Evolutionary conservation across 2,113 vertebrate genomes (phyloP).

Genomic region (Ophthalmolycus amberensis): DNA sequence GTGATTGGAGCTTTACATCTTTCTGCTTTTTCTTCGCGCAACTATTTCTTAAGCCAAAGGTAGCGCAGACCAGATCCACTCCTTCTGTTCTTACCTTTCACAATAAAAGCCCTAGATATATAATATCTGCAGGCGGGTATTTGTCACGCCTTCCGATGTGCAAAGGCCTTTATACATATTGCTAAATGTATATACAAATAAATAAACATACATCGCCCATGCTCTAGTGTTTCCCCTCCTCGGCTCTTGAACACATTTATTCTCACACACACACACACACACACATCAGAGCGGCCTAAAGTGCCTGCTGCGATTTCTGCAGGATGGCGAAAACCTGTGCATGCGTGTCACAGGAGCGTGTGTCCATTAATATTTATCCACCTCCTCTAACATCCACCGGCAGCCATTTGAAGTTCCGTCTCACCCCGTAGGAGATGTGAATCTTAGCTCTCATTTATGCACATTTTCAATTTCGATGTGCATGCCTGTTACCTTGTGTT

Average conservation of each 20-base stretch:
- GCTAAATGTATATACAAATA: not conserved
- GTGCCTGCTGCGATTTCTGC: slow-evolving; percentile 37
- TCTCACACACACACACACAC: not conserved
- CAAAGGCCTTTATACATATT: slow-evolving; percentile 2
- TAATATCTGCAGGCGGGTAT: not conserved
- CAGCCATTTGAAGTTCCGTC: not conserved
- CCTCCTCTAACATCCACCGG: slow-evolving; percentile 1
- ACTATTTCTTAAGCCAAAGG: not conserved
- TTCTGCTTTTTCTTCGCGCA: not conserved
- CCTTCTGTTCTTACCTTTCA: not conserved
- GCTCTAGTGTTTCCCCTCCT: not conserved
- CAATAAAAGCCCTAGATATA: not conserved
- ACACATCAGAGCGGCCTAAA: not conserved
- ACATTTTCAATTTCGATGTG: not conserved
- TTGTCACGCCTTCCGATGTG: not conserved
- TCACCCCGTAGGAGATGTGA: not conserved
- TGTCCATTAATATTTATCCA: slow-evolving; percentile 36
- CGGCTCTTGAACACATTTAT: not conserved
- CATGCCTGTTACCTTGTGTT: not conserved
- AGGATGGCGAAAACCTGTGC: not conserved
- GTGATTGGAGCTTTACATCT: not conserved
- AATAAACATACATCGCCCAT: not conserved
- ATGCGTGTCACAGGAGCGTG: not conserved
- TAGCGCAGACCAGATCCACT: too few species aligned
- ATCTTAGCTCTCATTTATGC: not conserved